Conservation (phyloP, 2,113 vertebrate species). For the Cariama cristata region DNA sequence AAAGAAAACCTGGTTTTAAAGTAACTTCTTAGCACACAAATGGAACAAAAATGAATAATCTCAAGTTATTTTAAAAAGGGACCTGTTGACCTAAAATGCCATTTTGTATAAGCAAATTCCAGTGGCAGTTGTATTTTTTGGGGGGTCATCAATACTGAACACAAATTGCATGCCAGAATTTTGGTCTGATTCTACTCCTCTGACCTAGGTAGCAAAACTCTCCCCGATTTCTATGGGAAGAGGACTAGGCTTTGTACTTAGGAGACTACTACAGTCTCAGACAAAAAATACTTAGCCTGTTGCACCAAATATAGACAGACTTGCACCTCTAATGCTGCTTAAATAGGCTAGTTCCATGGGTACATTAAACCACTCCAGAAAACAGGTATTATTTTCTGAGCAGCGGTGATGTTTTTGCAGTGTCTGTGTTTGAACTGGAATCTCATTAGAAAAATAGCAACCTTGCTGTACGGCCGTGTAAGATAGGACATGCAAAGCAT, state of each 20-base stretch:
- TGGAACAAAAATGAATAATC: background rate
- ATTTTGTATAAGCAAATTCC: background rate
- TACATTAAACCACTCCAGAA: background rate
- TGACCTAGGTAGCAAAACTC: fast-evolving
- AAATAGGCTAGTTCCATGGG: background rate
- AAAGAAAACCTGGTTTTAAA: background rate
- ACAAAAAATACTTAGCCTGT: background rate
- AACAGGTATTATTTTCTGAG: background rate
- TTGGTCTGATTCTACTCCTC: background rate
- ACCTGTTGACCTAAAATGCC: background rate
- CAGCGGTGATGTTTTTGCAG: background rate
- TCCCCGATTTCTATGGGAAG: background rate
- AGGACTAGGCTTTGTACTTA: background rate
- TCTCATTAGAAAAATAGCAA: background rate
- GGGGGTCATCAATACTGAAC: background rate
- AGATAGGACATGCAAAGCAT: background rate
- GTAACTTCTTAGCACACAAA: background rate
- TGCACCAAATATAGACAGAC: background rate
- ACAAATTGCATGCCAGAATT: background rate
- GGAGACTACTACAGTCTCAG: background rate
- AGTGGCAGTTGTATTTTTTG: background rate
- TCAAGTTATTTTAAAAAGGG: background rate
- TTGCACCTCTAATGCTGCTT: background rate
- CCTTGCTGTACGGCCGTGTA: background rate
- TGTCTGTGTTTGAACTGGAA: background rate